These are phyloP conservation scores for Poecilia latipinna DNA, from an alignment of 2,113 vertebrate genomes.

Conservation along the genomic window DNA sequence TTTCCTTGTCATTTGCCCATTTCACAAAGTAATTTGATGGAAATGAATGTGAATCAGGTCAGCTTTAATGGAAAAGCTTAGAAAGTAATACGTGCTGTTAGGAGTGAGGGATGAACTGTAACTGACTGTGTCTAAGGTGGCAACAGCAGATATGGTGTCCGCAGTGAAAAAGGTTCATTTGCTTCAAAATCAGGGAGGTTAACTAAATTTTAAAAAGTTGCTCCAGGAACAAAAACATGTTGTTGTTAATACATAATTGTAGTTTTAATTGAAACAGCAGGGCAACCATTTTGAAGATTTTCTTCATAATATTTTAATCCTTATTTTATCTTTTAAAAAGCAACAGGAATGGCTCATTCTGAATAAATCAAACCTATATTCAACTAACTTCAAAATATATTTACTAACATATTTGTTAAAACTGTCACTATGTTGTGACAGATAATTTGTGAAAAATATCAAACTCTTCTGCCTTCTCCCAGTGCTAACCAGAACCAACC, in stretches of 20 bases:
- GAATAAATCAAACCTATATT: background rate
- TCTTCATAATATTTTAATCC: background rate
- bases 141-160: conserved; percentile 14
- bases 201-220: background rate
- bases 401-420: no score
- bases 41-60: conserved; percentile 61
- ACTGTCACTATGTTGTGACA: no score
- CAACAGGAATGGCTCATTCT: background rate
- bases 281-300: background rate
- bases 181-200: background rate
- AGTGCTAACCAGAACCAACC: no score
- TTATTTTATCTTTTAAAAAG: background rate
- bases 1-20: conserved; percentile 36
- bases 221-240: background rate
- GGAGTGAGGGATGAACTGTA: conserved; percentile 40
- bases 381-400: no score
- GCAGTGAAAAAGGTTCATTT: background rate
- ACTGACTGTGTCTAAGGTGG: conserved; percentile 35
- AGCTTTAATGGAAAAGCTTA: conserved; percentile 43
- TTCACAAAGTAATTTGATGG: conserved; percentile 55
- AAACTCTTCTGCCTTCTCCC: no score
- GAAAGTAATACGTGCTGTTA: conserved; percentile 36
- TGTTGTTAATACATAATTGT: background rate
- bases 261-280: no score
- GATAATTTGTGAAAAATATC: no score